phyloP scores from a whole-genome alignment of 2,113 vertebrate species.

The Andinoacara biseriatus region DNA sequence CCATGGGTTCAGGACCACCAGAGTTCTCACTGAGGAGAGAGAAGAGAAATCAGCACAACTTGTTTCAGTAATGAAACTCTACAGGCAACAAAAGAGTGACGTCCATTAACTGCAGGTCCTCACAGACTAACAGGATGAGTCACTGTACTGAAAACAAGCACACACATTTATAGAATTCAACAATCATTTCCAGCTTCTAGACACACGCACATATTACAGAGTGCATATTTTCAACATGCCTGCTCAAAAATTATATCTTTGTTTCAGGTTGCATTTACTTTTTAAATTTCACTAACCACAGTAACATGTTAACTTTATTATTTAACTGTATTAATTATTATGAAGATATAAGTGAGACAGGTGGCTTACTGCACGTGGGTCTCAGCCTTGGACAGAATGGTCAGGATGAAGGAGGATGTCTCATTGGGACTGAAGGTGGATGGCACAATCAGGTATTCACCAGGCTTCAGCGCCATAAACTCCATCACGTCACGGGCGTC shows the following conservation, averaged over 20 bases:
- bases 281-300: neutral
- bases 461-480: slow-evolving; percentile 57
- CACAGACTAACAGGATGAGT: neutral
- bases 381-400: slow-evolving; percentile 67
- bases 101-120: neutral
- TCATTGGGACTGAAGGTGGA: slow-evolving; percentile 58
- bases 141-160: neutral
- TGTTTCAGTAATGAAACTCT: neutral
- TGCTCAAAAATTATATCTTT: neutral
- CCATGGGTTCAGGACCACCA: neutral
- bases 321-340: too few species aligned
- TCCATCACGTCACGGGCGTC: slow-evolving; percentile 70
- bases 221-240: neutral
- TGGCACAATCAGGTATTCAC: slow-evolving; percentile 76
- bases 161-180: neutral
- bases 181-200: neutral
- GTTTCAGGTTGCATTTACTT: neutral
- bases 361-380: slow-evolving; percentile 55
- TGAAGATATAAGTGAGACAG: too few species aligned
- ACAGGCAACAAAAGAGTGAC: too few species aligned
- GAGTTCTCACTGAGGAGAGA: slow-evolving; percentile 63
- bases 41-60: neutral
- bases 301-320: neutral
- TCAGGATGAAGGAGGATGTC: slow-evolving; percentile 69
- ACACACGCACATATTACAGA: neutral